A percentile compares a stretch with the other conserved stretches of the same genome.
These are phyloP conservation scores for Malacoraja senta DNA, from an alignment of 2,797 vertebrate species.

Conservation along the genomic window DNA sequence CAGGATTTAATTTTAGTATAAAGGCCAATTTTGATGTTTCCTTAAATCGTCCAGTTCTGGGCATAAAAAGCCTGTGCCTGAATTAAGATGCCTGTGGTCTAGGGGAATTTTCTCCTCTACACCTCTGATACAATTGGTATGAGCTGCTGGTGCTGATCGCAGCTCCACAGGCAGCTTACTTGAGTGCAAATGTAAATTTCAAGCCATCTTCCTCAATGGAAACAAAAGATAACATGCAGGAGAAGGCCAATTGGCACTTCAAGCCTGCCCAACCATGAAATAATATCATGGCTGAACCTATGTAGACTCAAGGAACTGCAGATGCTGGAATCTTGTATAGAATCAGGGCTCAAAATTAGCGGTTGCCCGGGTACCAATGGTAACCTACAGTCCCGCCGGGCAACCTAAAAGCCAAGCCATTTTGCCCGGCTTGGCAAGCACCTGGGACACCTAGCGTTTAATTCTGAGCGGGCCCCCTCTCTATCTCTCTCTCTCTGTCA, in stretches of 20 bases:
- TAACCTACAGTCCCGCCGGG: too few species aligned
- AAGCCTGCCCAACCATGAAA: too few species aligned
- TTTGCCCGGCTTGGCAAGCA: too few species aligned
- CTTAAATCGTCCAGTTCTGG: not conserved
- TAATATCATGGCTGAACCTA: too few species aligned
- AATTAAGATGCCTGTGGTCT: not conserved
- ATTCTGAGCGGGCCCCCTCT: too few species aligned
- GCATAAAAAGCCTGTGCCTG: not conserved
- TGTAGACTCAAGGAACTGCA: too few species aligned
- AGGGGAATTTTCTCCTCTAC: not conserved
- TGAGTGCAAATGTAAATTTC: not conserved
- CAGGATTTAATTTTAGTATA: not conserved
- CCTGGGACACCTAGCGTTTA: too few species aligned
- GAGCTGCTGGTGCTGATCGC: not conserved
- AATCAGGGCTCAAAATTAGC: too few species aligned
- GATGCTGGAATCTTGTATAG: too few species aligned
- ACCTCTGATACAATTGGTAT: not conserved
- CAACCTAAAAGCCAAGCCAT: too few species aligned
- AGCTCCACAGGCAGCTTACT: not conserved
- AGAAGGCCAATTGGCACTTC: not conserved
- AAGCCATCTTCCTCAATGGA: not conserved
- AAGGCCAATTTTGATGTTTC: not conserved
- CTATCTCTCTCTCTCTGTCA: too few species aligned
- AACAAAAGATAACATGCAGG: not conserved
- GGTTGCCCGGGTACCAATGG: too few species aligned